Evolutionary conservation across 2,113 vertebrate genomes (phyloP).

Genomic region (Ursus arctos): DNA sequence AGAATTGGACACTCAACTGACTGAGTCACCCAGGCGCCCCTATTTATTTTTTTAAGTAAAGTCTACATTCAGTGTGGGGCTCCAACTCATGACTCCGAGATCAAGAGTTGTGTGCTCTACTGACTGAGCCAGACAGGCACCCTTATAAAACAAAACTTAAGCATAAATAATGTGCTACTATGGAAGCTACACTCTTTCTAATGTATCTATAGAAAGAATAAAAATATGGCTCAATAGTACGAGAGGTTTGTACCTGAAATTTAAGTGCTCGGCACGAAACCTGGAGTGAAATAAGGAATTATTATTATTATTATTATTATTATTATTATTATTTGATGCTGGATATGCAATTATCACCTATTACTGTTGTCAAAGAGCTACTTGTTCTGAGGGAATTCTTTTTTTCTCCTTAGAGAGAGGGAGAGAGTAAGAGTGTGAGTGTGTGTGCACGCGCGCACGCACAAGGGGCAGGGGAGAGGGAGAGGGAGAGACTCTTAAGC

Average conservation of each 20-base stretch:
- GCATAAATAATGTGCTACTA: not conserved
- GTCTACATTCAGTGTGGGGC: not conserved
- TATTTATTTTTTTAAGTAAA: not conserved
- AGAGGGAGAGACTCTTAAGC: not conserved
- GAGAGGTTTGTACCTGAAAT: not conserved
- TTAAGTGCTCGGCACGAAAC: not conserved
- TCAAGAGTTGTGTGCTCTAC: not conserved
- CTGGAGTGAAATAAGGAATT: not conserved
- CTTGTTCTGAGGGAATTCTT: not conserved
- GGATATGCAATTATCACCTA: not conserved
- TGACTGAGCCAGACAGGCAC: not conserved
- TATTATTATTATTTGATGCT: too few relatives aligned
- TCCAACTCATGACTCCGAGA: not conserved
- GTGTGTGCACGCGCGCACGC: too few relatives aligned
- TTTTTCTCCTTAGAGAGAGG: not conserved
- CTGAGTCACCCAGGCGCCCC: not conserved
- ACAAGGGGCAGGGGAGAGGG: not conserved
- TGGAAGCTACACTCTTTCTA: not conserved
- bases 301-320: not conserved
- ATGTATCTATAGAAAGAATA: not conserved
- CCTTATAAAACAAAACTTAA: not conserved
- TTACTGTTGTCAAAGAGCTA: not conserved
- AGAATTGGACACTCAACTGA: not conserved
- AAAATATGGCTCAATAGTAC: not conserved
- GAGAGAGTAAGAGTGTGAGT: too few relatives aligned